Base-by-base conservation (phyloP, 2,113 vertebrate genomes). In the Ivindomyrus marchei region DNA sequence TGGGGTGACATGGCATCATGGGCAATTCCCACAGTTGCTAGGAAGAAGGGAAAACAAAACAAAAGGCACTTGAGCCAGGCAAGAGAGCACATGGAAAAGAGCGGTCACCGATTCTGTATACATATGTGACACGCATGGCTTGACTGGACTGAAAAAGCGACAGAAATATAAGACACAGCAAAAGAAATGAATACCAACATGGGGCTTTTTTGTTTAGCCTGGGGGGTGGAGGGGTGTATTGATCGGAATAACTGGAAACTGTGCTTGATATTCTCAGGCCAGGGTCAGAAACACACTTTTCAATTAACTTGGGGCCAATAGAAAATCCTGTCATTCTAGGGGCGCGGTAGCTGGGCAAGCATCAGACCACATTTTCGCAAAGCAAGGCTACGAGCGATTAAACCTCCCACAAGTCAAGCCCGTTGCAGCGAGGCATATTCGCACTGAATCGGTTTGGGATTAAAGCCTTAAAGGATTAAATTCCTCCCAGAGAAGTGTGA, bases 61-160 rank as follows among this genome's bases (percentile, higher is more conserved):
- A n/a, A 70, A 88, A 45, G 70, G 50, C 70, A 84, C 74, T 83
- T 50, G 50, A 89, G 21, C n/a, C n/a, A 83, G 88, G 27, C 10
- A 58, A 15, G 9, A 58, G 36, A 10, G 8, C 21, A 24, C 42
- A 24, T 52, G 52, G 42, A 2, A 45, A 36, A 84, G 15, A 56
- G 58, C 15, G 2, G 11, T 24, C 42, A 47, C 8, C 42, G 1
- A 46, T 47, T 10, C 70, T 85, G 39, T 46, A 24, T 1, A 47
- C 36, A 85, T 1, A 84, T 46, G 9, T 47, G 83, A 24, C 24
- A 4, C 4, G 45, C 45, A 47, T 45, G 10, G n/a, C 42, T 11
- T 47, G 39, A 11, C 11, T 8, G 39, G 39, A 85, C 1, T 31
- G 7, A 47, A 47, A 47, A 85, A 47, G 36, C 24, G 21, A n/a